Percentiles rank a stretch among this genome's conserved stretches.
Conservation (phyloP, 2,888 invertebrate genomes). For the Torymus texanus region DNA sequence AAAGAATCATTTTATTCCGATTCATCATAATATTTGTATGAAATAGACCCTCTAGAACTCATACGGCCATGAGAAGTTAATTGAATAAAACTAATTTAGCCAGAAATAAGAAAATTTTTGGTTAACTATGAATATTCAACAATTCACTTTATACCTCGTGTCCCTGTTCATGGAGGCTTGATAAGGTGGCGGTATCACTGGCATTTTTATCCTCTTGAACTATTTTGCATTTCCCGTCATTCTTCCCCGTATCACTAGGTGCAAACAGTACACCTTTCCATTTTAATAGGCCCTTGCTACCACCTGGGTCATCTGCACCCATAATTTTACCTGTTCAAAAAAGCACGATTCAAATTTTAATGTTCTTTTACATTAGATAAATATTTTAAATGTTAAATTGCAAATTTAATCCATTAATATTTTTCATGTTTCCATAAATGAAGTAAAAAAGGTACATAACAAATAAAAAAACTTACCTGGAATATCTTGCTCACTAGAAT, state of each 20-base stretch:
- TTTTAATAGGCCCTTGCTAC: slow-evolving; percentile 80
- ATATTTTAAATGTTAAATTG: slow-evolving; percentile 32
- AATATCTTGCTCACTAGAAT: slow-evolving; percentile 76
- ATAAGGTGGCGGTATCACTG: slow-evolving; percentile 56
- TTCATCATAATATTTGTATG: too few species aligned
- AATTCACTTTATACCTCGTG: slow-evolving; percentile 62
- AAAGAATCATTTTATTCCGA: too few species aligned
- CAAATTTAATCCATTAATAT: slow-evolving; percentile 5
- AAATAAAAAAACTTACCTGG: slow-evolving; percentile 65
- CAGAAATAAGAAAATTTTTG: too few species aligned
- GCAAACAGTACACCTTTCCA: slow-evolving; percentile 87
- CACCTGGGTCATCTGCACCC: slow-evolving; percentile 74
- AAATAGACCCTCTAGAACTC: too few species aligned
- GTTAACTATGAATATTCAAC: too few species aligned
- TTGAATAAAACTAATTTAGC: too few species aligned
- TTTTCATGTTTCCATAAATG: slow-evolving; percentile 9
- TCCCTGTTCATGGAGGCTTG: slow-evolving; percentile 65
- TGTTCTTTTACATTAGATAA: not conserved
- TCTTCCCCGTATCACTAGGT: slow-evolving; percentile 78
- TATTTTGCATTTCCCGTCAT: slow-evolving; percentile 51
- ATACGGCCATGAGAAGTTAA: too few species aligned
- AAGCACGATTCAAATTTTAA: not conserved
- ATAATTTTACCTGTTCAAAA: slow-evolving; percentile 66
- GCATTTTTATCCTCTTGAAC: slow-evolving; percentile 74
- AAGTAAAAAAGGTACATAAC: not conserved